Evolutionary conservation across 2,888 invertebrate genomes (phyloP).

Genomic region (Acanthosepion lycidas): DNA sequence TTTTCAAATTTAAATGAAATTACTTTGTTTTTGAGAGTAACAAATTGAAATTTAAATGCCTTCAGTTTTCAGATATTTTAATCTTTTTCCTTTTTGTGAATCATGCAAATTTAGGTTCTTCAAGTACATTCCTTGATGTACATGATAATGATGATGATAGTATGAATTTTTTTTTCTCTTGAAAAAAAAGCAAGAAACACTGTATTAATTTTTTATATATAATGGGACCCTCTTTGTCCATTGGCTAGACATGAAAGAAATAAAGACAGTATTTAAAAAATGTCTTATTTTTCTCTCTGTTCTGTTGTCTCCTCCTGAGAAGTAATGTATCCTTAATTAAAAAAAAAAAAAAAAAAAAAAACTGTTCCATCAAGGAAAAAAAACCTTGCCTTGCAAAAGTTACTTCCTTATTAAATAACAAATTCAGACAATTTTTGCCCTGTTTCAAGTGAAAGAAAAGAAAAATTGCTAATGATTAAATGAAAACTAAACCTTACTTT

Average conservation of each 20-base stretch:
- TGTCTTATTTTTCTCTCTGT: not conserved
- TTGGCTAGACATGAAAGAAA: not conserved
- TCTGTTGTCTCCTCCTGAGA: not conserved
- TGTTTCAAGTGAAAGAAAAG: not conserved
- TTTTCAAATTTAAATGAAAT: not conserved
- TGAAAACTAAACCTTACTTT: not conserved
- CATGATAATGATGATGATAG: not conserved
- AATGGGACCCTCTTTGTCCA: conserved; percentile 6
- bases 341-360: not conserved
- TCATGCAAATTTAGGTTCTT: conserved; percentile 6
- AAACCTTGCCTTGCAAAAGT: not conserved
- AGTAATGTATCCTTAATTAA: not conserved
- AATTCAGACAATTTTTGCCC: no score
- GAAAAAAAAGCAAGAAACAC: not conserved
- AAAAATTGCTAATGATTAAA: not conserved
- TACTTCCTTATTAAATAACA: not conserved
- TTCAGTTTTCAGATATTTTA: not conserved
- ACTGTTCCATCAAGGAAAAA: not conserved
- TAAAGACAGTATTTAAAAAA: conserved; percentile 1
- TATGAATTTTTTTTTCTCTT: not conserved
- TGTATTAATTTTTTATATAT: not conserved
- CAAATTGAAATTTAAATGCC: conserved; percentile 15
- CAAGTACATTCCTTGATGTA: not conserved
- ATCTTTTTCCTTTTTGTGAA: not conserved
- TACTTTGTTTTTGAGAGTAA: not conserved